A percentile compares a stretch with the other conserved stretches of the same genome.
Conservation (phyloP, 2,888 invertebrate genomes). For the Polyploca ridens region DNA sequence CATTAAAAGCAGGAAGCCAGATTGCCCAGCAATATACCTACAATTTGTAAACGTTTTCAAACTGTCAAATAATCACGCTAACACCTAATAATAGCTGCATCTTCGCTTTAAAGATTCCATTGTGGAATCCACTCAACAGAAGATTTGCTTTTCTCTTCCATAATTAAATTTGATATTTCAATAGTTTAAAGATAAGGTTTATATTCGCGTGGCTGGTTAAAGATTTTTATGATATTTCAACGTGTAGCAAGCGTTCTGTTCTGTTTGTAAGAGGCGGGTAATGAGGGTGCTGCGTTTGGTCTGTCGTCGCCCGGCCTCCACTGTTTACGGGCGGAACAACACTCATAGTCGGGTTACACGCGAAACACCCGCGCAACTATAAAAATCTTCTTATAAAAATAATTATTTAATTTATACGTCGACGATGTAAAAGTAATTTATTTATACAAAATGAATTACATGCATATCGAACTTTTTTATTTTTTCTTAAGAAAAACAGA, state of each 20-base stretch:
- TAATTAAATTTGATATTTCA: constrained; percentile 30
- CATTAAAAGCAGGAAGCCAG: constrained; percentile 79
- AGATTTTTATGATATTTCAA: constrained; percentile 69
- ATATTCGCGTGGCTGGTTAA: constrained; percentile 34
- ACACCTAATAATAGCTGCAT: constrained; percentile 82
- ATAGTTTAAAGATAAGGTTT: constrained; percentile 36
- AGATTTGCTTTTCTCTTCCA: constrained; percentile 41
- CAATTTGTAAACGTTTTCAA: constrained; percentile 83
- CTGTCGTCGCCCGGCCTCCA: constrained; percentile 68
- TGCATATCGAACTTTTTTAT: constrained; percentile 26
- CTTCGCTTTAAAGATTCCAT: constrained; percentile 76
- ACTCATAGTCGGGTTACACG: constrained; percentile 59
- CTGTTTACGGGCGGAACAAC: constrained; percentile 68
- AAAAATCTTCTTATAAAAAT: constrained; percentile 46
- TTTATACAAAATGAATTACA: constrained; percentile 30
- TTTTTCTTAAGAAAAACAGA: constrained; percentile 8
- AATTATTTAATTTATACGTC: constrained; percentile 51
- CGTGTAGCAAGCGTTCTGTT: constrained; percentile 55
- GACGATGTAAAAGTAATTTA: constrained; percentile 47
- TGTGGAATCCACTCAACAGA: constrained; percentile 59
- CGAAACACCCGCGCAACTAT: constrained; percentile 56
- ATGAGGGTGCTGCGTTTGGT: constrained; percentile 73
- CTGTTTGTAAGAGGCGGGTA: constrained; percentile 70
- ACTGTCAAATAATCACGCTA: constrained; percentile 82
- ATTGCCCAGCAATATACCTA: constrained; percentile 78